phyloP scores from a whole-genome alignment of 23 tunicate species.

The Ascidia mentula region DNA sequence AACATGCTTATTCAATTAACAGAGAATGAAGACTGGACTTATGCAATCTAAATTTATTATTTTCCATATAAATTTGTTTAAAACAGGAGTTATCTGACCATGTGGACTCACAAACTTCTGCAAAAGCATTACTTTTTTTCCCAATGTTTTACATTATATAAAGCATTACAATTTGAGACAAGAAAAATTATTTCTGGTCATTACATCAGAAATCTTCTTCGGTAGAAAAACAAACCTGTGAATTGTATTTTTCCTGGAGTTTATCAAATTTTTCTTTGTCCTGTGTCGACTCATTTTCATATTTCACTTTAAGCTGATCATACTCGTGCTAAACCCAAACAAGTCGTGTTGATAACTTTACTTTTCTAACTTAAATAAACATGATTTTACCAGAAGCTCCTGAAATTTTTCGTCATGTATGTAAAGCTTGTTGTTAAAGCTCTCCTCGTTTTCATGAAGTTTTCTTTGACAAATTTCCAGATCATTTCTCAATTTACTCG shows the following conservation, averaged over 20 bases:
- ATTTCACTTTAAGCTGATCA: slow-evolving; percentile 23
- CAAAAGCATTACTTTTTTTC: too few species aligned
- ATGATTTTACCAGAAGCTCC: not conserved
- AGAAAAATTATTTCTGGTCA: too few species aligned
- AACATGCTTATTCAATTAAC: too few species aligned
- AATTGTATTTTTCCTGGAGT: slow-evolving; percentile 23
- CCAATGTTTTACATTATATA: too few species aligned
- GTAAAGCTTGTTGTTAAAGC: slow-evolving; percentile 14
- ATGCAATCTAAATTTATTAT: too few species aligned
- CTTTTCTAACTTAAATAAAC: too few species aligned
- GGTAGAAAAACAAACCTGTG: slow-evolving; percentile 25
- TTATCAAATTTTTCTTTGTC: slow-evolving; percentile 35
- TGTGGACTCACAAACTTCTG: too few species aligned
- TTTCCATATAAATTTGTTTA: too few species aligned
- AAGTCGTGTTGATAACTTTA: slow-evolving; percentile 17
- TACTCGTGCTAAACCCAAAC: slow-evolving; percentile 30
- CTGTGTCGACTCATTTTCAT: not conserved
- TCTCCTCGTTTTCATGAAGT: not conserved
- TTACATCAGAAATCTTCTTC: too few species aligned
- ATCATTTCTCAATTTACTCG: not conserved
- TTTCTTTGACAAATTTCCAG: not conserved
- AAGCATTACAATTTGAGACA: too few species aligned
- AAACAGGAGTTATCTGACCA: too few species aligned
- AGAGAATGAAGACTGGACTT: too few species aligned
- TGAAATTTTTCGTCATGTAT: slow-evolving; percentile 21